Base-by-base conservation (phyloP, 2,113 vertebrate genomes). In the Paedocypris sp. region DNA sequence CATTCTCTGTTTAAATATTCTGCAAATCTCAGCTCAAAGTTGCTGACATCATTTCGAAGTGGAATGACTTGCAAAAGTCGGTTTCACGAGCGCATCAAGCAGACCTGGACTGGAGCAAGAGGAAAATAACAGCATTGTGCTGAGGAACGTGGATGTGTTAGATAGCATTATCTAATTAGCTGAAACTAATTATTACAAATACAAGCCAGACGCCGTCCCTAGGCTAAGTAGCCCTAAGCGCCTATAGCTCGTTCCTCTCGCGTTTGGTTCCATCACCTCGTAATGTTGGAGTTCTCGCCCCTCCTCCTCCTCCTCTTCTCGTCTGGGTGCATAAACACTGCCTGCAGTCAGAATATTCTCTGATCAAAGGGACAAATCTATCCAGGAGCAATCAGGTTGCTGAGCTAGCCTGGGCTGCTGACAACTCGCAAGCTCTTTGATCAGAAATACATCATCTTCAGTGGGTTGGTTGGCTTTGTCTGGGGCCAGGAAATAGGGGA, bases 401-500 rank as follows among this genome's bases (percentile, higher is more conserved):
- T 74, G 73, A 0, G 29, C 81, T 83, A 82, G 86, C 76, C 75
- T 71, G 76, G 81, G 75, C 79, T 84, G 83, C 82, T 88, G 88
- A 84, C 80, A 86, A 86, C 76, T 76, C 67, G 12, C 70, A 73
- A 85, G 83, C 69, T 86, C 91, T 93, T 93, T 92, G 88, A 89
- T 89, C 88, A 90, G 75, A 85, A 83, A 86, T 77, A 82, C 83
- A 80, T 89, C 87, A 89, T 86, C 81, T 83, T 83, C 85, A 84
- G 81, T 81, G 84, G 81, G 73, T 80, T 78, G 76, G 77, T 74
- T 83, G 82, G 80, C 85, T 91, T 90, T 89, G 88, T 92, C 83
- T 91, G 85, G 82, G 86, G 82, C 78, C 85, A 73, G 85, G 89
- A 93, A 92, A 90, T 82, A 77, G 87, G 84, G 77, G 77, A 83